These are phyloP conservation scores for Rafetus swinhoei DNA, from an alignment of 2,113 vertebrate genomes.

Conservation along the genomic window DNA sequence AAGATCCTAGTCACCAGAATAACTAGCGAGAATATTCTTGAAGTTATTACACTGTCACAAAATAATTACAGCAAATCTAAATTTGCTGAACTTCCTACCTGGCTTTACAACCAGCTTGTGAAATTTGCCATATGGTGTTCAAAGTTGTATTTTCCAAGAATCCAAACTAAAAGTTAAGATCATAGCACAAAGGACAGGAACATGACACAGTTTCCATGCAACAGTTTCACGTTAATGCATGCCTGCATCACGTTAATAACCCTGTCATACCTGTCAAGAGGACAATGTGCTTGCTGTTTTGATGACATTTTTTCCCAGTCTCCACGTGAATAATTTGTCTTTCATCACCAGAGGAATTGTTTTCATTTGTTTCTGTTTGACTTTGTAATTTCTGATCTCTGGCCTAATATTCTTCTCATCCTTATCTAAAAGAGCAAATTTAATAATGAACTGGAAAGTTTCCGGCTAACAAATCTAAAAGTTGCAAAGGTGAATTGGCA, in stretches of 20 bases:
- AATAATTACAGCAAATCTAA: neutral
- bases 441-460: conserved; percentile 31
- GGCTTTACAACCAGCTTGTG: neutral
- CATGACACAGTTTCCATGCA: neutral
- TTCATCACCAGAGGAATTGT: neutral
- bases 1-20: neutral
- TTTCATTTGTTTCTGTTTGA: conserved; percentile 14
- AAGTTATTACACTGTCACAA: neutral
- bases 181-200: neutral
- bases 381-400: neutral
- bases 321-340: conserved; percentile 46
- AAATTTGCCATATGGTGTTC: neutral
- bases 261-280: conserved; percentile 39
- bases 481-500: conserved; percentile 43
- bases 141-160: neutral
- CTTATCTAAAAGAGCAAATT: neutral
- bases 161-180: conserved; percentile 37
- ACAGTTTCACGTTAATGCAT: neutral
- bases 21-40: neutral
- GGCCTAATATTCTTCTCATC: neutral
- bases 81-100: neutral
- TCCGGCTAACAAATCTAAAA: conserved; percentile 12
- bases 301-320: conserved; percentile 8
- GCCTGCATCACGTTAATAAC: conserved; percentile 41
- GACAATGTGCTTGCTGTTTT: neutral